Percentiles rank a stretch among this genome's conserved stretches.
Conservation (phyloP, 2,888 invertebrate genomes). For the Cephus spinipes region DNA sequence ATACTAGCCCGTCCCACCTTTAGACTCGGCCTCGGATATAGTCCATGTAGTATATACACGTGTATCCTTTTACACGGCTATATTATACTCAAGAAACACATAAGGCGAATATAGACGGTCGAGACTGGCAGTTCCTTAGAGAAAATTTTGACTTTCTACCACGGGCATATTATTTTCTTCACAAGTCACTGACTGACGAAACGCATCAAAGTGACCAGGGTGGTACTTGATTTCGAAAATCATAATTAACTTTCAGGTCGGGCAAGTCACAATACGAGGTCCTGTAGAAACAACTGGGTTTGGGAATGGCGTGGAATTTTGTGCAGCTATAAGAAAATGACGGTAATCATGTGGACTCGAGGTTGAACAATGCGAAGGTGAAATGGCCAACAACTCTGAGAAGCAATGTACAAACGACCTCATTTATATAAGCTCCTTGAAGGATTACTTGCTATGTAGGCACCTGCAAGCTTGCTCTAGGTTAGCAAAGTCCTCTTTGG, state of each 20-base stretch:
- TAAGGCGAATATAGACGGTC: neutral
- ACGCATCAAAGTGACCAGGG: neutral
- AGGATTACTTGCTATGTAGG: constrained; percentile 32
- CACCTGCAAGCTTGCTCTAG: neutral
- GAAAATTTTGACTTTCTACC: neutral
- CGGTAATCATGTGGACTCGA: constrained; percentile 25
- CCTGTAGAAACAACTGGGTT: neutral
- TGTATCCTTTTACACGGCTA: neutral
- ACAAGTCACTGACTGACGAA: neutral
- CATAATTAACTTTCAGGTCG: neutral
- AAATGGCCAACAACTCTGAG: constrained; percentile 26
- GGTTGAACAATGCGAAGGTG: neutral
- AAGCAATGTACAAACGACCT: constrained; percentile 47
- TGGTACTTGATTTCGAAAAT: neutral
- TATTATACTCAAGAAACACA: neutral
- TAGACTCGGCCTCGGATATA: neutral
- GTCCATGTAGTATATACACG: neutral
- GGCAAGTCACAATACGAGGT: neutral
- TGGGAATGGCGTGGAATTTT: neutral
- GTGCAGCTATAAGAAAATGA: constrained; percentile 29
- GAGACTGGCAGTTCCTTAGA: neutral
- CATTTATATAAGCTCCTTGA: constrained; percentile 47
- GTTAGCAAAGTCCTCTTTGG: neutral
- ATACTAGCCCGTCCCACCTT: constrained; percentile 4
- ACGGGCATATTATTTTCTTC: neutral